These are phyloP conservation scores for Candidula unifasciata DNA, from an alignment of 2,888 invertebrate species.

Conservation along the genomic window DNA sequence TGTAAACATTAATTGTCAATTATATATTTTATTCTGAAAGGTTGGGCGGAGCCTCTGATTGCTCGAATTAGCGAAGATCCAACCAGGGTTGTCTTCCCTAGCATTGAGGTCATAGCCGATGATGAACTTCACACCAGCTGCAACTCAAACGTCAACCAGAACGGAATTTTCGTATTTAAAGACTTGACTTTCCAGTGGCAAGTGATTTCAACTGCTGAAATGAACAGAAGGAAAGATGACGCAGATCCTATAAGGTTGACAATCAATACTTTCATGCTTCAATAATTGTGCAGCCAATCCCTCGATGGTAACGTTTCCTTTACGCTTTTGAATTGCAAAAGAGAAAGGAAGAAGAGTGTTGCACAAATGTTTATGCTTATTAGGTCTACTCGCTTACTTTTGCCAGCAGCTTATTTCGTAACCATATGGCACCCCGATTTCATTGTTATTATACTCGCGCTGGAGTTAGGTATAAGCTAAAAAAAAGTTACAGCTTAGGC, in stretches of 20 bases:
- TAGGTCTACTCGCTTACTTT: no score
- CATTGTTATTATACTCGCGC: no score
- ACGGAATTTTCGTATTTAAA: constrained; percentile 43
- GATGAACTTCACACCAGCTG: neutral
- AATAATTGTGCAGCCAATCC: neutral
- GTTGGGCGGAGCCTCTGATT: constrained; percentile 55
- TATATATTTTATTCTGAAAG: constrained; percentile 23
- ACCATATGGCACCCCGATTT: no score
- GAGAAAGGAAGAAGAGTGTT: no score
- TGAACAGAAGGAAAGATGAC: constrained; percentile 25
- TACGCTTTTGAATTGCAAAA: neutral
- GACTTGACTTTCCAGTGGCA: constrained; percentile 51
- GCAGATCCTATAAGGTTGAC: constrained; percentile 51
- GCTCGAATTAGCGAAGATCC: constrained; percentile 45
- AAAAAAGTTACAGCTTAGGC: no score
- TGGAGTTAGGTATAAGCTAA: no score
- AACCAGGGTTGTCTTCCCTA: constrained; percentile 52
- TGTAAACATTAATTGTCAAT: no score
- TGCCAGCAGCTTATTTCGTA: no score
- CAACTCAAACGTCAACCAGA: constrained; percentile 45
- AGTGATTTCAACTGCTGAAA: constrained; percentile 31
- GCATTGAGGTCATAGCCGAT: constrained; percentile 53
- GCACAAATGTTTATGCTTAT: no score
- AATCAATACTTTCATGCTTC: neutral
- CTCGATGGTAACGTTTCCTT: neutral